A percentile compares a stretch with the other conserved stretches of the same genome.
Evolutionary conservation across 2,797 vertebrate species (phyloP).

Genomic region (Rhinella marina): DNA sequence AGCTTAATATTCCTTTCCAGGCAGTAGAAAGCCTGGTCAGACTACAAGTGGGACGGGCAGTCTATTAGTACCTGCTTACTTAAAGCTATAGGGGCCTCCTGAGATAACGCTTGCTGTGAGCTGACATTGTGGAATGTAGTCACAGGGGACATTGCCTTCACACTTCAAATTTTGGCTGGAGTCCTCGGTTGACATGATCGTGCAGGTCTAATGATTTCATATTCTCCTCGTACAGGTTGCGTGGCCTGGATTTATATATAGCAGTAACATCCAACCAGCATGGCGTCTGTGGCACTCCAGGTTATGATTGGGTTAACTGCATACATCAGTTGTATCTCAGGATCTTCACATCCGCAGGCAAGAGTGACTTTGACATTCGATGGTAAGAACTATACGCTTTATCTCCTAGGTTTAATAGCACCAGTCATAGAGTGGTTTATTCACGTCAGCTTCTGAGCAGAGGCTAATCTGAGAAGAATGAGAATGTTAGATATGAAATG

Average conservation of each 20-base stretch:
- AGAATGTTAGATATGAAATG: background rate
- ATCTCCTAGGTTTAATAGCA: background rate
- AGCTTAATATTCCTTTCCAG: background rate
- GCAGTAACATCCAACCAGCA: conserved; percentile 66
- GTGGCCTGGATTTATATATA: conserved; percentile 4
- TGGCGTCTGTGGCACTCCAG: conserved; percentile 71
- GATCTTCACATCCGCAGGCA: conserved; percentile 78
- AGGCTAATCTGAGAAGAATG: conserved; percentile 19
- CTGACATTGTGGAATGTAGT: background rate
- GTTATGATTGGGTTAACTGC: conserved; percentile 73
- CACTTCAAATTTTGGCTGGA: background rate
- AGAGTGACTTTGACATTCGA: conserved; percentile 78
- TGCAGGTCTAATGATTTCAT: background rate
- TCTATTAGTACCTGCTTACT: conserved; percentile 1
- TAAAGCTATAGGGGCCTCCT: background rate
- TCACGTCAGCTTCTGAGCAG: background rate
- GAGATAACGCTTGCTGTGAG: background rate
- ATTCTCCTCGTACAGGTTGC: conserved; percentile 34
- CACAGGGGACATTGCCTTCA: conserved; percentile 6
- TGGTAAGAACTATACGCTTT: conserved; percentile 72
- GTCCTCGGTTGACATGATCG: background rate
- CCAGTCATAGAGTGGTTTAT: background rate
- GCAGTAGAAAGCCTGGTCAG: conserved; percentile 3
- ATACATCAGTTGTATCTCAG: conserved; percentile 70
- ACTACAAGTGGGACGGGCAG: background rate